Evolutionary conservation across 2,113 vertebrate genomes (phyloP).

Genomic region (Muntiacus reevesi): DNA sequence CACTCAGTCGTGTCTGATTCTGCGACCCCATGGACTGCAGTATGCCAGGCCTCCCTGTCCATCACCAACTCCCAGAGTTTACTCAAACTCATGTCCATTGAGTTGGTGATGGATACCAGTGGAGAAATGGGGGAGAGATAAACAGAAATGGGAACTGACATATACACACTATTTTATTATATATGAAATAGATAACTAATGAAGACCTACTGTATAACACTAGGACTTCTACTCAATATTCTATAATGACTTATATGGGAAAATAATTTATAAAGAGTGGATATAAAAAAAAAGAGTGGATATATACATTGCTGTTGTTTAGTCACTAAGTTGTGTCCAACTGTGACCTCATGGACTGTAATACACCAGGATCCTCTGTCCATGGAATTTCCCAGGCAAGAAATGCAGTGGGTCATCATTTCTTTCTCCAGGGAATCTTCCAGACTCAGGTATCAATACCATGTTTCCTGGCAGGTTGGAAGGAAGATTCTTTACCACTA

Average conservation of each 20-base stretch:
- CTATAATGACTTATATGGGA: neutral
- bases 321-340: neutral
- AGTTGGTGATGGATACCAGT: neutral
- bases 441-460: neutral
- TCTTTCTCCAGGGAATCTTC: neutral
- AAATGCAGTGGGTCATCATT: neutral
- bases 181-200: neutral
- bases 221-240: neutral
- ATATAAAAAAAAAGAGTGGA: neutral
- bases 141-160: neutral
- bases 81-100: neutral
- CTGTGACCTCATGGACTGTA: neutral
- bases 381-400: neutral
- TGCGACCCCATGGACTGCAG: rapidly evolving
- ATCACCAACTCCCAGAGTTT: rapidly evolving
- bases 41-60: rapidly evolving
- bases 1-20: neutral
- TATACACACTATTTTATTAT: neutral
- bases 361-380: neutral
- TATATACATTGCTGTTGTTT: neutral
- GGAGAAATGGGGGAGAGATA: neutral
- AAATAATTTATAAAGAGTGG: neutral
- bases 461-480: neutral
- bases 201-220: neutral
- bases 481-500: neutral